phyloP scores from a whole-genome alignment of 2,113 vertebrate species.

The Ictalurus furcatus region DNA sequence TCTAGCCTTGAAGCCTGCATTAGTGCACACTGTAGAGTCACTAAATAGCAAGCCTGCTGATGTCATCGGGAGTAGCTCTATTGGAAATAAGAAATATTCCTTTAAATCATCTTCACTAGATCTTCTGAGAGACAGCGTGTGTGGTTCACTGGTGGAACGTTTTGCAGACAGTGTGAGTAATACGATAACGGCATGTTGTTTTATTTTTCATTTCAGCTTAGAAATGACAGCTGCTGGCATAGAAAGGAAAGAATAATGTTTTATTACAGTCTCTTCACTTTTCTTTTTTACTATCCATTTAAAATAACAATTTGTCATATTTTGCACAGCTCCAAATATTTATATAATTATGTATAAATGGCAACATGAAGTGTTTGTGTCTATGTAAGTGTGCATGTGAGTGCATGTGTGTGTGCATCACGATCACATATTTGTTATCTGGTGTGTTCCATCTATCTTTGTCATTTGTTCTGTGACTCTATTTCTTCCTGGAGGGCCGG shows the following conservation, averaged over 20 bases:
- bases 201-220: slow-evolving; percentile 17
- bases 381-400: background rate
- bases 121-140: background rate
- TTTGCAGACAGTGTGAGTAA: slow-evolving; percentile 21
- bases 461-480: slow-evolving; percentile 36
- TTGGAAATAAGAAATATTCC: background rate
- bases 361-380: background rate
- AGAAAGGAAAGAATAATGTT: background rate
- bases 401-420: background rate
- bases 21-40: slow-evolving; percentile 7
- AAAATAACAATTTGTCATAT: background rate
- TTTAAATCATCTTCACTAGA: slow-evolving; percentile 21
- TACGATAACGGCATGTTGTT: background rate
- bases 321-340: background rate
- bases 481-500: slow-evolving; percentile 51
- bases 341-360: background rate
- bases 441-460: background rate
- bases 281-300: background rate
- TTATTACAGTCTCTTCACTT: background rate
- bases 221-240: background rate
- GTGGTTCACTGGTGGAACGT: background rate
- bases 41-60: slow-evolving; percentile 1
- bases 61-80: slow-evolving; percentile 1
- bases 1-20: slow-evolving; percentile 3
- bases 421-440: background rate